These are phyloP conservation scores for Scomber japonicus DNA, from an alignment of 2,113 vertebrate species.

Conservation along the genomic window DNA sequence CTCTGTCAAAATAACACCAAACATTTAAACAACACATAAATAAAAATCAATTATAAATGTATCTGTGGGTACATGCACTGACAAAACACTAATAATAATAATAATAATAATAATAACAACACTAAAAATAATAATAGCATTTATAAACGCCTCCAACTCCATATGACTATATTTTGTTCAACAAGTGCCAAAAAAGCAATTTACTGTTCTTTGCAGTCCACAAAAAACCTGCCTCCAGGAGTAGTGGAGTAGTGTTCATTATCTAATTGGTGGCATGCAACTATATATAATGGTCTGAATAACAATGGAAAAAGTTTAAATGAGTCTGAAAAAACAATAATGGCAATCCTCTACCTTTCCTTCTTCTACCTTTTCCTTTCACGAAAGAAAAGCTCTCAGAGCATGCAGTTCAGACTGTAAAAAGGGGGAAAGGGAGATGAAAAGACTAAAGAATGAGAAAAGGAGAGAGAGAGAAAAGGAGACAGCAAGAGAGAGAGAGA, in stretches of 20 bases:
- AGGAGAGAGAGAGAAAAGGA: slow-evolving; percentile 32
- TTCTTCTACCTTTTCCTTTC: slow-evolving; percentile 30
- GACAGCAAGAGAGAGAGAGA: slow-evolving; percentile 31
- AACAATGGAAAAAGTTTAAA: slow-evolving; percentile 47
- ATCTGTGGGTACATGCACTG: background rate
- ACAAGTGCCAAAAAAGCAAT: slow-evolving; percentile 30
- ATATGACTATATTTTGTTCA: slow-evolving; percentile 6
- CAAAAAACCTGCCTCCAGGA: slow-evolving; percentile 7
- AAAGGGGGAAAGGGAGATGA: slow-evolving; percentile 70
- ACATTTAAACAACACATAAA: background rate
- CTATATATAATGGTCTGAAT: slow-evolving; percentile 45
- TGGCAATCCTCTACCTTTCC: slow-evolving; percentile 16
- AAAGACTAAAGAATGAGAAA: slow-evolving; percentile 72
- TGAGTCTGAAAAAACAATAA: slow-evolving; percentile 42
- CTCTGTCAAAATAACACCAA: background rate
- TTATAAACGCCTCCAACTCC: background rate
- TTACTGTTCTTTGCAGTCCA: slow-evolving; percentile 12
- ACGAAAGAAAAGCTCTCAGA: slow-evolving; percentile 47
- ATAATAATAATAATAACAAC: too few species aligned
- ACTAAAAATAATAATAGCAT: too few species aligned
- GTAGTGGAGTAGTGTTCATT: slow-evolving; percentile 38
- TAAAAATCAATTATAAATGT: background rate
- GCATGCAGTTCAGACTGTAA: slow-evolving; percentile 47
- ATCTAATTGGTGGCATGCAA: slow-evolving; percentile 41
- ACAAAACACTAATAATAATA: background rate